Conservation (phyloP, 1,140 invertebrate species). For the Cotesia glomerata region DNA sequence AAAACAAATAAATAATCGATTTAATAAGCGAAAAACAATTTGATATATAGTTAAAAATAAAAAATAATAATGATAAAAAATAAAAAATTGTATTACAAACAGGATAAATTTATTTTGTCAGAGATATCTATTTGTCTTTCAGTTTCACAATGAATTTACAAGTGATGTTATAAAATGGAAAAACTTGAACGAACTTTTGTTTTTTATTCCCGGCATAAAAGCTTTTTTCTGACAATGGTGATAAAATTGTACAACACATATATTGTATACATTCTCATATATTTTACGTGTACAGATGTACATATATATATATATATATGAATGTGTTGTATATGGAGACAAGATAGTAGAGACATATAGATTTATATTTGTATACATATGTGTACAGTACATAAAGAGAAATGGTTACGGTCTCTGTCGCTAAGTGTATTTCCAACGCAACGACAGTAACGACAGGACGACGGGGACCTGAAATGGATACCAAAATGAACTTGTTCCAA, state of each 20-base stretch:
- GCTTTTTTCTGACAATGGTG: background rate
- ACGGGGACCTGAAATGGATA: constrained; percentile 24
- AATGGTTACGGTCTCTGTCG: constrained; percentile 1
- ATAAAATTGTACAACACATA: background rate
- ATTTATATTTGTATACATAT: background rate
- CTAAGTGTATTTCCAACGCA: constrained; percentile 1
- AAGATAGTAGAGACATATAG: too few relatives aligned
- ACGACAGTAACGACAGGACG: constrained; percentile 22
- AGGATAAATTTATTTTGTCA: background rate
- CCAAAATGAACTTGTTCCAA: constrained; percentile 24
- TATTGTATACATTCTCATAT: background rate
- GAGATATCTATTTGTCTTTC: background rate
- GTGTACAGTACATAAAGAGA: background rate
- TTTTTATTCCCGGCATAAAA: background rate
- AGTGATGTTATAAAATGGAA: constrained; percentile 2
- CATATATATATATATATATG: too few relatives aligned
- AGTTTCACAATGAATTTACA: background rate
- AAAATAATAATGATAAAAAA: too few relatives aligned
- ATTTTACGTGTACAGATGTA: background rate
- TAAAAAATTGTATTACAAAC: background rate
- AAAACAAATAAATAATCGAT: too few relatives aligned
- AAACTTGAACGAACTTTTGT: background rate
- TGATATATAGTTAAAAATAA: too few relatives aligned
- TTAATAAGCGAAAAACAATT: too few relatives aligned
- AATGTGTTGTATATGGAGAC: too few relatives aligned